Evolutionary conservation across 1,140 invertebrate genomes (phyloP).

Genomic region (Anagrus nilaparvatae): DNA sequence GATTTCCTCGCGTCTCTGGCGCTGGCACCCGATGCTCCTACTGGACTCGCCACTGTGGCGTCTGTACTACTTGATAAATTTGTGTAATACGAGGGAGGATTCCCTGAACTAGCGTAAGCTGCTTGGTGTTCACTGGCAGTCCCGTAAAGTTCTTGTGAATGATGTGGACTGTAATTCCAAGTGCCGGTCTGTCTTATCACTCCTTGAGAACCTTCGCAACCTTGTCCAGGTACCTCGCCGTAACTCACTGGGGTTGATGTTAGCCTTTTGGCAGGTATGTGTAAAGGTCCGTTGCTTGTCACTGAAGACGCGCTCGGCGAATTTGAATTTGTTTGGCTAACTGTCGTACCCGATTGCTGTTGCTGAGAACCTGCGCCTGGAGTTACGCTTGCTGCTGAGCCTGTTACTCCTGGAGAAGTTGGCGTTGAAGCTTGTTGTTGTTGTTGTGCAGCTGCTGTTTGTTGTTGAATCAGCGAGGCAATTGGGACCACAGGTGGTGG

Average conservation of each 20-base stretch:
- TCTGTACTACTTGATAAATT: slow-evolving; percentile 53
- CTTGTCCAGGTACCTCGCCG: too few relatives aligned
- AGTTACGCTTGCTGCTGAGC: slow-evolving; percentile 33
- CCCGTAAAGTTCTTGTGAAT: slow-evolving; percentile 39
- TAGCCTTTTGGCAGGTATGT: slow-evolving; percentile 73
- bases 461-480: slow-evolving; percentile 39
- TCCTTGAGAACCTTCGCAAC: too few relatives aligned
- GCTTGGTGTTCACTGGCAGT: slow-evolving; percentile 47
- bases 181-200: slow-evolving; percentile 34
- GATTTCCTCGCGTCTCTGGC: slow-evolving; percentile 46
- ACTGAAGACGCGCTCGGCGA: slow-evolving; percentile 58
- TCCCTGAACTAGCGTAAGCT: slow-evolving; percentile 48
- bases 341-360: slow-evolving; percentile 40
- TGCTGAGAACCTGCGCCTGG: too few relatives aligned
- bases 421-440: slow-evolving; percentile 42
- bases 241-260: slow-evolving; percentile 36
- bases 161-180: slow-evolving; percentile 40
- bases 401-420: slow-evolving; percentile 45
- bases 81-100: slow-evolving; percentile 69
- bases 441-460: slow-evolving; percentile 37
- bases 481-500: slow-evolving; percentile 52
- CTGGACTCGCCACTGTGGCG: too few relatives aligned
- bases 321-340: slow-evolving; percentile 50
- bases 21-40: background rate
- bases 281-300: slow-evolving; percentile 57